Evolutionary conservation across 2,113 vertebrate genomes (phyloP).

Genomic region (Otolemur garnettii): DNA sequence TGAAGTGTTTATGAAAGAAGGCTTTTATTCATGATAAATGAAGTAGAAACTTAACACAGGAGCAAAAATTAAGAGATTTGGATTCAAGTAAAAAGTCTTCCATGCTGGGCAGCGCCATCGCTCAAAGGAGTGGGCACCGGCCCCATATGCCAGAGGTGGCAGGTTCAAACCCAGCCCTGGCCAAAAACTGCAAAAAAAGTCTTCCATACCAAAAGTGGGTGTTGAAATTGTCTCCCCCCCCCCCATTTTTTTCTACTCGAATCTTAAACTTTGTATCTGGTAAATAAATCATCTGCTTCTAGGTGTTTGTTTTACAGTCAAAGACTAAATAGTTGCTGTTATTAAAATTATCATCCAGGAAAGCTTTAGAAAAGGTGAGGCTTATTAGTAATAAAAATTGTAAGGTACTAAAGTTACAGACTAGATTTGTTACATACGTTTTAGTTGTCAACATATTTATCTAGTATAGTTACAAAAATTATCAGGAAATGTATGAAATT

Average conservation of each 20-base stretch:
- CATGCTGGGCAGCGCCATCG: background rate
- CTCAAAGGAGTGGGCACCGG: too few species aligned
- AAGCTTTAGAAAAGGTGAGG: slow-evolving; percentile 18
- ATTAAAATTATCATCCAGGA: background rate
- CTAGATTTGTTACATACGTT: background rate
- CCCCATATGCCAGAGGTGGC: too few species aligned
- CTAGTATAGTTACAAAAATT: background rate
- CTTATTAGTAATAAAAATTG: slow-evolving; percentile 18
- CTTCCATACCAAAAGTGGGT: background rate
- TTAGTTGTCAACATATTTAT: background rate
- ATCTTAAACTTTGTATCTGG: slow-evolving; percentile 22
- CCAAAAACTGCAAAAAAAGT: background rate
- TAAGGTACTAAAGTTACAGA: slow-evolving; percentile 18
- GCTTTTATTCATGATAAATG: background rate
- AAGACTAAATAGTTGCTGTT: background rate
- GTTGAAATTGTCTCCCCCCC: background rate
- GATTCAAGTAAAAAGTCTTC: slow-evolving; percentile 25
- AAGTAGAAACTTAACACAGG: background rate
- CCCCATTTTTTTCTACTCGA: background rate
- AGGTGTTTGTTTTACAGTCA: slow-evolving; percentile 1
- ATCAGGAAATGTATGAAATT: background rate
- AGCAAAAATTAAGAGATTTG: slow-evolving; percentile 45
- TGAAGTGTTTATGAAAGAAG: background rate
- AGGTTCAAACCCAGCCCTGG: too few species aligned
- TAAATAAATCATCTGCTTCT: background rate